These are phyloP conservation scores for Garrulus glandarius DNA, from an alignment of 2,797 vertebrate genomes.

Conservation along the genomic window DNA sequence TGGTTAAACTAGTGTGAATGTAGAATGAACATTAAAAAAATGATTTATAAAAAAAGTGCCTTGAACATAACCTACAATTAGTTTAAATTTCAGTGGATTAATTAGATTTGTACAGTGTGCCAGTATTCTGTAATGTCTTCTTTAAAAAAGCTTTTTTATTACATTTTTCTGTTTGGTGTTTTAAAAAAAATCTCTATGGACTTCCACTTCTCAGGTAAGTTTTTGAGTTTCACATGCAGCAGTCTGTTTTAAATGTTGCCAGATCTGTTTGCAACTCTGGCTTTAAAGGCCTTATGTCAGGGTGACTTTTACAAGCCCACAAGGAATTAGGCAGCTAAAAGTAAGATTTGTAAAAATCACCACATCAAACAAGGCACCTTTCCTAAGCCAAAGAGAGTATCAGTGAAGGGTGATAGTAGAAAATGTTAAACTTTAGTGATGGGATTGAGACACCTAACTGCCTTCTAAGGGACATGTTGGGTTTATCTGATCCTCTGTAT, in stretches of 20 bases:
- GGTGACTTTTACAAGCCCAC: background rate
- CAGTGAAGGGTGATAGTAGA: background rate
- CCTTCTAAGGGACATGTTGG: background rate
- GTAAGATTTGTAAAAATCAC: background rate
- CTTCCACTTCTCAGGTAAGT: slow-evolving; percentile 48
- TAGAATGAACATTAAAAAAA: background rate
- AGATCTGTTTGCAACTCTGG: background rate
- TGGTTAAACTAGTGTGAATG: background rate
- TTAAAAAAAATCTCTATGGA: background rate
- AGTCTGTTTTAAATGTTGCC: background rate
- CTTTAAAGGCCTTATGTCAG: background rate
- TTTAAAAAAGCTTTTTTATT: background rate
- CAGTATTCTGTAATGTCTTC: slow-evolving; percentile 32
- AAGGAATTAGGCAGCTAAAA: background rate
- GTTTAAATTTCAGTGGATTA: background rate
- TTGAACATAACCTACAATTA: background rate
- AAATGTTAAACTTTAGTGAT: background rate
- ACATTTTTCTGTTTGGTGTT: background rate
- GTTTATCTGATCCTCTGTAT: background rate
- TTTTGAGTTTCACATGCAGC: background rate
- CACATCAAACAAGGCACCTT: background rate
- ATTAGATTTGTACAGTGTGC: slow-evolving; percentile 2
- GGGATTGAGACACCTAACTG: background rate
- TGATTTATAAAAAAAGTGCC: background rate
- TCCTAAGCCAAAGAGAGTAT: background rate